Percentiles rank a stretch among this genome's conserved stretches.
Evolutionary conservation across 2,113 vertebrate species (phyloP).

Genomic region (Heptranchias perlo): DNA sequence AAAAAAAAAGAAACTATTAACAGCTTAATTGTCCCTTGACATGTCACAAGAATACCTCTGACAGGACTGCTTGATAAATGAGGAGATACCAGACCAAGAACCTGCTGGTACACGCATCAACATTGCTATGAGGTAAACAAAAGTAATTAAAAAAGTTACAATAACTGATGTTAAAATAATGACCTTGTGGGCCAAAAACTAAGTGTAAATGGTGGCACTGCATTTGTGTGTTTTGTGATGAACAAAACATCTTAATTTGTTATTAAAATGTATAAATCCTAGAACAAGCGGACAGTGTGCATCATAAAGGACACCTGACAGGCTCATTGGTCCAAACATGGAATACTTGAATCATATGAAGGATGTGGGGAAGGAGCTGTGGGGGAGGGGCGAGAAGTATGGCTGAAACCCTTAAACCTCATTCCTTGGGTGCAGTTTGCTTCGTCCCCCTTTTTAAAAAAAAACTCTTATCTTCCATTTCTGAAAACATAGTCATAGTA

Average conservation of each 20-base stretch:
- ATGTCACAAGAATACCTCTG: slow-evolving; percentile 14
- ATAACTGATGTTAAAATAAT: background rate
- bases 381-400: background rate
- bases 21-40: slow-evolving; percentile 31
- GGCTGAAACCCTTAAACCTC: background rate
- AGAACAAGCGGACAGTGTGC: background rate
- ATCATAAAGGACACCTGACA: background rate
- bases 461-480: background rate
- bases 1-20: slow-evolving; percentile 31
- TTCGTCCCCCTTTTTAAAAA: background rate
- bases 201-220: background rate
- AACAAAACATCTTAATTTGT: background rate
- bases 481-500: background rate
- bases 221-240: background rate
- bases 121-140: background rate
- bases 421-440: background rate
- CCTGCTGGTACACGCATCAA: background rate
- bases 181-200: background rate
- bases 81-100: background rate
- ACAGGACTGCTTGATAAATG: background rate
- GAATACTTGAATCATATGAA: background rate
- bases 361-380: background rate
- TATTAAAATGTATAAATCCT: background rate
- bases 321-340: background rate
- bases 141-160: no score